phyloP scores from a whole-genome alignment of 2,797 vertebrate genomes.

The Dermochelys coriacea region DNA sequence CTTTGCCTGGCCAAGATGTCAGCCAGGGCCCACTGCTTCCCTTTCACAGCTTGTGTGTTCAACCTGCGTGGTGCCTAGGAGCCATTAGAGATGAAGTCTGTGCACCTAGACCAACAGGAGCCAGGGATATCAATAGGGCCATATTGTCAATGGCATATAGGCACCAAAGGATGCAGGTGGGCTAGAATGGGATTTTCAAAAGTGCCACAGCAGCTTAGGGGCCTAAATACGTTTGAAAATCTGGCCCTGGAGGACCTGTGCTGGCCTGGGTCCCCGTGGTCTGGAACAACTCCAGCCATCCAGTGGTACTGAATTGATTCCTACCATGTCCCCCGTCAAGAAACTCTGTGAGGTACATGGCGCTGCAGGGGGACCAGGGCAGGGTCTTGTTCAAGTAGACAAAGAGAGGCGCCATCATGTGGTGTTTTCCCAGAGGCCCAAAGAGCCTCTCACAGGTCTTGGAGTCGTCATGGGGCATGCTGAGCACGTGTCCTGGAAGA shows the following conservation, averaged over 20 bases:
- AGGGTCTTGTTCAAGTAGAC: slow-evolving; percentile 89
- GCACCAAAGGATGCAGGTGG: neutral
- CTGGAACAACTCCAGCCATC: neutral
- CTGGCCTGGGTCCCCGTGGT: rapidly evolving
- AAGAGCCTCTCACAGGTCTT: slow-evolving; percentile 91
- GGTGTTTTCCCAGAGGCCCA: slow-evolving; percentile 87
- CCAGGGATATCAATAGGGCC: neutral
- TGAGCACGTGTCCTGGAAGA: slow-evolving; percentile 92
- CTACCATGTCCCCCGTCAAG: slow-evolving; percentile 95
- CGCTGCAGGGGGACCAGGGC: slow-evolving; percentile 97
- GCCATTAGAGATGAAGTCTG: too few relatives aligned
- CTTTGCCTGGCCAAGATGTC: neutral
- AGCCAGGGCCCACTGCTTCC: neutral
- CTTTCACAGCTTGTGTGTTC: neutral
- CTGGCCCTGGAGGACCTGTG: neutral
- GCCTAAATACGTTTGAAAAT: neutral
- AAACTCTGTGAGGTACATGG: slow-evolving; percentile 94
- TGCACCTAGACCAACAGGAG: neutral
- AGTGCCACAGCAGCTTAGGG: neutral
- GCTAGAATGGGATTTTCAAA: neutral
- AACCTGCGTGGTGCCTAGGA: neutral
- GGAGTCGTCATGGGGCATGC: slow-evolving; percentile 97
- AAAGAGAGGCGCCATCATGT: slow-evolving; percentile 94
- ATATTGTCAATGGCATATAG: neutral
- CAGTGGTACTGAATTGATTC: neutral